Evolutionary conservation across 1,140 invertebrate genomes (phyloP).

Genomic region (Trigoniulus corallinus): DNA sequence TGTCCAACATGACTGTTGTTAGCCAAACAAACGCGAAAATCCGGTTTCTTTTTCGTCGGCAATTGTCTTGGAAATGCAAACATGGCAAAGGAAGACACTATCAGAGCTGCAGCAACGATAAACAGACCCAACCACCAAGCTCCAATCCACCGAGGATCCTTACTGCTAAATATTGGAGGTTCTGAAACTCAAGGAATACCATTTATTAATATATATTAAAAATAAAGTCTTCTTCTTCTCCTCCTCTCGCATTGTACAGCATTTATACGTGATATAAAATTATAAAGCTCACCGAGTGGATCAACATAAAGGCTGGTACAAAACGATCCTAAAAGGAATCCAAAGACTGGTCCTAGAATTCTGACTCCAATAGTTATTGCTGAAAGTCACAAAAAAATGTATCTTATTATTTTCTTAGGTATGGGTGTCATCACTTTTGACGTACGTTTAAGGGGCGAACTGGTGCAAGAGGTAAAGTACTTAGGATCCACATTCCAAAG

Average conservation of each 20-base stretch:
- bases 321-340: constrained; percentile 76
- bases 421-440: too few relatives aligned
- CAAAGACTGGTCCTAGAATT: constrained; percentile 74
- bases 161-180: constrained; percentile 55
- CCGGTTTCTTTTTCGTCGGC: constrained; percentile 25
- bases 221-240: too few relatives aligned
- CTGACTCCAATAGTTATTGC: constrained; percentile 81
- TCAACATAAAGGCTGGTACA: constrained; percentile 77
- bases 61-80: constrained; percentile 65
- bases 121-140: constrained; percentile 81
- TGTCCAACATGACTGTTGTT: too few relatives aligned
- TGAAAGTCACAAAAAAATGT: constrained; percentile 27
- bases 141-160: constrained; percentile 77
- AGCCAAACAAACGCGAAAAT: too few relatives aligned
- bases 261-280: too few relatives aligned
- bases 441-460: too few relatives aligned
- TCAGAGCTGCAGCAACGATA: constrained; percentile 55
- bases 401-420: too few relatives aligned
- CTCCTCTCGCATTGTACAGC: too few relatives aligned
- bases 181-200: constrained; percentile 10
- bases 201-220: not conserved
- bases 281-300: constrained; percentile 32
- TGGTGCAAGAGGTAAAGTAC: too few relatives aligned
- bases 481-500: too few relatives aligned
- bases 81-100: constrained; percentile 65